phyloP scores from a whole-genome alignment of 2,888 invertebrate species.

The Daptonema setosum region DNA sequence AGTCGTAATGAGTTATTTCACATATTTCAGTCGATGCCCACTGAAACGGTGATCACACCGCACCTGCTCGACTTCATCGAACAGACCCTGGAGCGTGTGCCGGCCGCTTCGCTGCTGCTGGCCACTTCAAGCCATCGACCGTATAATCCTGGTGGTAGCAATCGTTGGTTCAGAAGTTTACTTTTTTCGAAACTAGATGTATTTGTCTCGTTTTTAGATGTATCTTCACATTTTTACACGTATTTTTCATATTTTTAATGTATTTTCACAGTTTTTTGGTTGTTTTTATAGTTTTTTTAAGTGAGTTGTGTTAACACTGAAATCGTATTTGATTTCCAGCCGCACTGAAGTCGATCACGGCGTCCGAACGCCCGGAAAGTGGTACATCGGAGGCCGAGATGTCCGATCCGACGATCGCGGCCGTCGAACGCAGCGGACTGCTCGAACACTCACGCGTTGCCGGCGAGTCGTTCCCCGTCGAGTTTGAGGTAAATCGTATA shows the following conservation, averaged over 20 bases:
- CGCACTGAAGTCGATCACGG: neutral
- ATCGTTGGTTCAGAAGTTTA: neutral
- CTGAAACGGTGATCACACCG: slow-evolving; percentile 88
- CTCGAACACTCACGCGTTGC: neutral
- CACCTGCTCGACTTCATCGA: slow-evolving; percentile 75
- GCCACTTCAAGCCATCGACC: slow-evolving; percentile 12
- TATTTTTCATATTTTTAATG: too few relatives aligned
- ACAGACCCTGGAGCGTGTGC: slow-evolving; percentile 84
- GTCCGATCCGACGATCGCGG: neutral
- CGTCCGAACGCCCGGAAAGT: neutral
- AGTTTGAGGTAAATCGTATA: too few relatives aligned
- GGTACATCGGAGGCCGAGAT: too few relatives aligned
- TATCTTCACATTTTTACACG: too few relatives aligned
- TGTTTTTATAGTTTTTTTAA: too few relatives aligned
- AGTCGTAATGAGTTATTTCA: too few relatives aligned
- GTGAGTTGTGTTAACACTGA: too few relatives aligned
- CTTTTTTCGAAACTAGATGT: too few relatives aligned
- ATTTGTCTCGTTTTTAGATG: too few relatives aligned
- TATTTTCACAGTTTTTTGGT: too few relatives aligned
- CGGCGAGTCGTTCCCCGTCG: neutral
- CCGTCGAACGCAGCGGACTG: neutral
- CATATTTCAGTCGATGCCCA: slow-evolving; percentile 69
- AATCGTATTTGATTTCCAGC: too few relatives aligned
- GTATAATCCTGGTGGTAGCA: slow-evolving; percentile 5
- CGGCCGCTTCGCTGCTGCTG: slow-evolving; percentile 27